Evolutionary conservation across 2,113 vertebrate genomes (phyloP), one percentile per base, ranked within the genome.

Genomic region (Narcine bancroftii): DNA sequence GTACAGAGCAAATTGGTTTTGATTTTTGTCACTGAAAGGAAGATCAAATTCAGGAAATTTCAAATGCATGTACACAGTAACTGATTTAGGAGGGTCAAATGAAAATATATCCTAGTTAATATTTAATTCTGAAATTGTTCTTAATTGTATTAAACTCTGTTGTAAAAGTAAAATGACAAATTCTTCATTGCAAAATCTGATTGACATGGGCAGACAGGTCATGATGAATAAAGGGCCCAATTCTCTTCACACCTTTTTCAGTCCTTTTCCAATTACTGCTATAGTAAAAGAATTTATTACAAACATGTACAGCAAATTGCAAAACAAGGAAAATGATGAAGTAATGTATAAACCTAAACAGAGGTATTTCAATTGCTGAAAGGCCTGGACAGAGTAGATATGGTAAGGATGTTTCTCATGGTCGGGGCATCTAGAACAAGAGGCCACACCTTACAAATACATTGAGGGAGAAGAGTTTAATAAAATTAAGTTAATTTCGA

Each of bases 241-340:
- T 33, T 45, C 0, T 93, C 79, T 93, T 93, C 75, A 93, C 93
- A 94, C 94, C 95, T 96, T 98, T 95, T 98, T 99, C 93, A 98
- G 93, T 93, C 97, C 95, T 93, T 96, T 96, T 92, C 97, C 99
- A 98, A 99, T 99, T 94, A 99, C n/a, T n/a, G n/a, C n/a, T n/a
- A n/a, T n/a, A n/a, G n/a, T n/a, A n/a, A n/a, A n/a, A n/a, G n/a
- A n/a, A n/a, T n/a, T n/a, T n/a, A n/a, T n/a, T n/a, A n/a, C n/a
- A n/a, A n/a, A n/a, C n/a, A n/a, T n/a, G n/a, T n/a, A n/a, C n/a
- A n/a, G n/a, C n/a, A n/a, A n/a, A n/a, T n/a, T n/a, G n/a, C n/a
- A n/a, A n/a, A n/a, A n/a, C n/a, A n/a, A n/a, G n/a, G n/a, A n/a
- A n/a, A n/a, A n/a, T n/a, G n/a, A n/a, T n/a, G n/a, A n/a, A n/a